Conservation (phyloP, 2,113 vertebrate genomes). For the Gobius niger region DNA sequence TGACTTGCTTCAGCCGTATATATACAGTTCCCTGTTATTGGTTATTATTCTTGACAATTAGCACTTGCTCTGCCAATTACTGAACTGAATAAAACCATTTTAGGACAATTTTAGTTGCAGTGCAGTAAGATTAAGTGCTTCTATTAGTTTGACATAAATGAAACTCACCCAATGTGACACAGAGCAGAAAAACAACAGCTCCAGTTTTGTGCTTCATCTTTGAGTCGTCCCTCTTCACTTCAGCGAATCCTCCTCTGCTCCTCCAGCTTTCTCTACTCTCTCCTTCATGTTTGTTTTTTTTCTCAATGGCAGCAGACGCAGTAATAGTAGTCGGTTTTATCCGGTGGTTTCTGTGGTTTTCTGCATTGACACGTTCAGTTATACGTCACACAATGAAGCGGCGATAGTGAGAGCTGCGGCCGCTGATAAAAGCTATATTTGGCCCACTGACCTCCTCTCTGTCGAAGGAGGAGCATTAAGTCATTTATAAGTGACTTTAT, state of each 20-base stretch:
- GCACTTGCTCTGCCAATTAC: no score
- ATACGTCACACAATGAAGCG: conserved; percentile 26
- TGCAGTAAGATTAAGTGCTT: no score
- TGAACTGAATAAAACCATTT: no score
- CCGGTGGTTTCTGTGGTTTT: conserved; percentile 51
- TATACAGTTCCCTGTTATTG: no score
- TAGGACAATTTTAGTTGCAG: no score
- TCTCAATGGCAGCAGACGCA: conserved; percentile 38
- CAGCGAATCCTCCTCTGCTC: conserved; percentile 22
- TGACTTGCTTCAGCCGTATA: no score
- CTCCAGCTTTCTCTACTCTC: conserved; percentile 7
- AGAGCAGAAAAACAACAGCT: conserved; percentile 42
- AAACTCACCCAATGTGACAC: conserved; percentile 37
- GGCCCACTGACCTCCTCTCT: conserved; percentile 22
- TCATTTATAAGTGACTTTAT: background rate
- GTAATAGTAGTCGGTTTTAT: background rate
- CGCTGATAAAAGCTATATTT: conserved; percentile 74
- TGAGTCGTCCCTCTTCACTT: conserved; percentile 19
- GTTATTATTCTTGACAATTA: no score
- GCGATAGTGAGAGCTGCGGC: conserved; percentile 28
- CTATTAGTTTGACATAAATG: no score
- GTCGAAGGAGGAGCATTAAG: background rate
- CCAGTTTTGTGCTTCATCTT: conserved; percentile 41
- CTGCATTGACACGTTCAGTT: conserved; percentile 62
- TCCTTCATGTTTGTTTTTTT: conserved; percentile 29